These are phyloP conservation scores for Megastigmus dorsalis DNA, from an alignment of 2,888 invertebrate species.

Conservation along the genomic window DNA sequence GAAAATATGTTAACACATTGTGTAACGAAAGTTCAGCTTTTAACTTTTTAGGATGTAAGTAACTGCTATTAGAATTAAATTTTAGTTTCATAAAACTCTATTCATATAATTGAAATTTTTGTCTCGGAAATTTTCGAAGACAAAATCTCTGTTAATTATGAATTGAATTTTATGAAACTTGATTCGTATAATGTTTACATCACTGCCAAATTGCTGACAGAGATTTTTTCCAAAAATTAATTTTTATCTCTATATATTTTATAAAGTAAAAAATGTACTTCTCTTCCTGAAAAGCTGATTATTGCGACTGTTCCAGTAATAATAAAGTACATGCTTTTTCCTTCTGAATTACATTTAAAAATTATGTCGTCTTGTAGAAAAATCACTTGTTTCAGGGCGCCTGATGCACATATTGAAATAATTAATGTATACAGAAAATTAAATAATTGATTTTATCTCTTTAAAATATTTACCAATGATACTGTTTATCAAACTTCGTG, in stretches of 20 bases:
- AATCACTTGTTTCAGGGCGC: constrained; percentile 63
- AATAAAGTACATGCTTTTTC: constrained; percentile 72
- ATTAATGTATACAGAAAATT: background rate
- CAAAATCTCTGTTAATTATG: too few relatives aligned
- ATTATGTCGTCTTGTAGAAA: constrained; percentile 69
- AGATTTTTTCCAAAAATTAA: background rate
- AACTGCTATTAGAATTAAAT: too few relatives aligned
- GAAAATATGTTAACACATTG: too few relatives aligned
- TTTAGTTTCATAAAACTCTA: background rate
- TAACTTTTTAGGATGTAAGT: background rate
- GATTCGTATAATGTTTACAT: background rate
- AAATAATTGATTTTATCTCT: background rate
- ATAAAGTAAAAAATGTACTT: constrained; percentile 57
- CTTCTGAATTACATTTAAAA: constrained; percentile 64
- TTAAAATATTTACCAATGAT: constrained; percentile 62
- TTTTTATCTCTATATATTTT: background rate
- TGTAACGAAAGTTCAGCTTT: too few relatives aligned
- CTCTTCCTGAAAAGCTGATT: constrained; percentile 64
- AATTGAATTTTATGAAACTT: too few relatives aligned
- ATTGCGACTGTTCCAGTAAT: constrained; percentile 69
- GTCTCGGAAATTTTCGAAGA: background rate
- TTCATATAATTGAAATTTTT: background rate
- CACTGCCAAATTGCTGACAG: background rate
- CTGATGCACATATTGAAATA: constrained; percentile 35
- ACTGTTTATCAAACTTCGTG: constrained; percentile 61